These are phyloP conservation scores for Varecia variegata DNA, from an alignment of 2,797 vertebrate species.

Conservation along the genomic window DNA sequence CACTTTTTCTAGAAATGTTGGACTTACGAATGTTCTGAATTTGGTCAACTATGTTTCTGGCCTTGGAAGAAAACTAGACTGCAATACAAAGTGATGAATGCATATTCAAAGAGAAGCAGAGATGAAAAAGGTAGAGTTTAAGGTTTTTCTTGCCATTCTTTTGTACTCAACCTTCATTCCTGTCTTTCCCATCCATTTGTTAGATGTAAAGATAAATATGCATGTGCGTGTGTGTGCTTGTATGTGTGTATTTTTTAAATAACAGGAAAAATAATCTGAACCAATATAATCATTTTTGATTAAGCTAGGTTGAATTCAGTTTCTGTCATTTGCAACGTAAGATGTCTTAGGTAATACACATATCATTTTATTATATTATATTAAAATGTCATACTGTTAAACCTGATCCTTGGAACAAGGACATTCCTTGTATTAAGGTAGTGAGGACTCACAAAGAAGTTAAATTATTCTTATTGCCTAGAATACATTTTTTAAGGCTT, in stretches of 20 bases:
- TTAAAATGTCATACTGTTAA: constrained; percentile 43
- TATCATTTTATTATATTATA: constrained; percentile 17
- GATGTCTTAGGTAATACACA: constrained; percentile 16
- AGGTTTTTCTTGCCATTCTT: neutral
- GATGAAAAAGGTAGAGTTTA: neutral
- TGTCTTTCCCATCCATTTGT: neutral
- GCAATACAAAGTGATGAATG: neutral
- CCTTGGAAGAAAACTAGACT: neutral
- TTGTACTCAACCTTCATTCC: neutral
- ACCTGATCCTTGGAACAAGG: neutral
- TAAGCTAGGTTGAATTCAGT: neutral
- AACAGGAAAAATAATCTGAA: neutral
- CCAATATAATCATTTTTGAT: constrained; percentile 44
- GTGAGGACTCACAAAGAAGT: neutral
- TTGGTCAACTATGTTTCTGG: neutral
- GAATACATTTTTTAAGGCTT: neutral
- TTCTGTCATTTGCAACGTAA: constrained; percentile 20
- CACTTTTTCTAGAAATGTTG: neutral
- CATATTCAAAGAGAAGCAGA: neutral
- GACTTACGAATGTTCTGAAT: neutral
- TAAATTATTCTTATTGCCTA: constrained; percentile 1
- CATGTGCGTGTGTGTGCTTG: no score
- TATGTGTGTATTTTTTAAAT: neutral
- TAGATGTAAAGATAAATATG: neutral
- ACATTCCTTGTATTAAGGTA: neutral